Base-by-base conservation (phyloP, 1,140 invertebrate species). In the Caenorhabditis brenneri region DNA sequence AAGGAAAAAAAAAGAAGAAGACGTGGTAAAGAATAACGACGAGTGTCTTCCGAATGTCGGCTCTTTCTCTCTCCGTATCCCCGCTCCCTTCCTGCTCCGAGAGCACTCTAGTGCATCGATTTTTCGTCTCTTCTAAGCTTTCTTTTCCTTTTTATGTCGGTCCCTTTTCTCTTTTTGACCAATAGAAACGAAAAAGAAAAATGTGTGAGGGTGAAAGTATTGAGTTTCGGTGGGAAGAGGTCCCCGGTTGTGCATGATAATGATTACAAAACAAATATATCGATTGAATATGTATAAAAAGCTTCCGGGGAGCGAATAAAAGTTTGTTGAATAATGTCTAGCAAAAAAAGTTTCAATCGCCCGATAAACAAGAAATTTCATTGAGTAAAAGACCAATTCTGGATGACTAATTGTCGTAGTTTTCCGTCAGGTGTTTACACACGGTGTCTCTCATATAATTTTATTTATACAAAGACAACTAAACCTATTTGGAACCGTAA, bases 91-190 rank as follows among this genome's bases (percentile, higher is more conserved):
- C 65, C n/a, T 12, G 6, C 33, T 46, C n/a, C 10, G 60, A 2
- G 36, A 74, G 65, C 65, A 74, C 65, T 65, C 58, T 74, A 74
- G 65, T 74, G 42, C 65, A 74, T 74, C 65, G 65, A 74, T 74
- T 74, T 74, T 74, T 22, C 36, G 65, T 74, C 36, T 74, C 36
- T 74, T n/a, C 24, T 74, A 74, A 74, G 65, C 65, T 74, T 74
- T 74, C 65, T 39, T 46, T 74, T 65, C 58, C 58, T 36, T 65
- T 65, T 65, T 36, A 36, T 65, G 58, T 65, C 29, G 58, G 58
- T 33, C 58, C 65, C 29, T 74, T 46, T 74, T 31, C 36, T 5
- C 29, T 31, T 74, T 65, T 74, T 74, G 65, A 36, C 10, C 4
- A 33, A 42, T 7, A n/a, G 65, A 39, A 22, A 1, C 55, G 36